phyloP scores from a whole-genome alignment of 2,888 invertebrate species.

The Hyalella azteca region DNA sequence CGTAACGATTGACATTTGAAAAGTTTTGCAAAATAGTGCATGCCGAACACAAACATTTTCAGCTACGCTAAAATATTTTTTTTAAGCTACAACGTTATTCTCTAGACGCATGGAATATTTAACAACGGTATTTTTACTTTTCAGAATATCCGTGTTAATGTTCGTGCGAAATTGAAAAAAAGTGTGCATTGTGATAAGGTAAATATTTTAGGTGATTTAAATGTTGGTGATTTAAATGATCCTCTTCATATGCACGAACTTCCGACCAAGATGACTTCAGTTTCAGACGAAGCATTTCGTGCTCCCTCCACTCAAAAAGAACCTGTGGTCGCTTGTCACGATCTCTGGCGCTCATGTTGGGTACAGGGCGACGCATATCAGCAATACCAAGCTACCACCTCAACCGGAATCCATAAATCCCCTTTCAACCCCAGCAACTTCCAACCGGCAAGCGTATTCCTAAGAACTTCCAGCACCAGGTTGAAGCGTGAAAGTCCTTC shows the following conservation, averaged over 20 bases:
- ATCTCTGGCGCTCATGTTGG: constrained; percentile 35
- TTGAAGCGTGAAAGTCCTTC: not conserved
- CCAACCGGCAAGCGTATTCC: constrained; percentile 25
- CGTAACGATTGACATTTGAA: too few relatives aligned
- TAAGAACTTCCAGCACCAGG: not conserved
- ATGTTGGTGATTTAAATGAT: too few relatives aligned
- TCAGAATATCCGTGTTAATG: too few relatives aligned
- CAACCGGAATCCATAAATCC: not conserved
- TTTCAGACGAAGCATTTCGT: not conserved
- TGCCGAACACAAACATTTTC: too few relatives aligned
- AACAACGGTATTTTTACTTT: too few relatives aligned
- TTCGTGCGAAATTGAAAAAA: too few relatives aligned
- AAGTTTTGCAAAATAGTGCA: too few relatives aligned
- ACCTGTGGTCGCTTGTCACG: constrained; percentile 17
- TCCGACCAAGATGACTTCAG: not conserved
- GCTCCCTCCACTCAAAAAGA: not conserved
- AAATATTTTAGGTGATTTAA: too few relatives aligned
- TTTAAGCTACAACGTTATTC: too few relatives aligned
- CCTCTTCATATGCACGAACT: not conserved
- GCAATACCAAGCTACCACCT: not conserved
- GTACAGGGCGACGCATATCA: constrained; percentile 24
- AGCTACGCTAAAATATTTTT: too few relatives aligned
- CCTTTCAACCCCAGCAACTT: constrained; percentile 32
- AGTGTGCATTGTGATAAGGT: too few relatives aligned
- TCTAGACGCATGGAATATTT: too few relatives aligned